Evolutionary conservation across 2,888 invertebrate species (phyloP), one percentile per base, ranked within the genome.

Genomic region (Pristionchus mayeri): DNA sequence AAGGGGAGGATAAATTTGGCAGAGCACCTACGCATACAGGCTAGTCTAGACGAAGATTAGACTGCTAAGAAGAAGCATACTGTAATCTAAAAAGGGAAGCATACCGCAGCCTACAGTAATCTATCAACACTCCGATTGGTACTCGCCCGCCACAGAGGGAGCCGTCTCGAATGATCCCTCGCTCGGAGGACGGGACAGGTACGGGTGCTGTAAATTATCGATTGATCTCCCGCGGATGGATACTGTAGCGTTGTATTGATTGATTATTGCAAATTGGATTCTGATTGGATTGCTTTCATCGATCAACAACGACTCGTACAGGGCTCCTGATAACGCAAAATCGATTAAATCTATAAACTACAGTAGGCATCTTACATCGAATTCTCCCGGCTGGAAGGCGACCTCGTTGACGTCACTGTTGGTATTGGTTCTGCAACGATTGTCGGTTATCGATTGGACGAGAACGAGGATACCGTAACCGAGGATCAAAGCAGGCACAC

Each of bases 351-450:
- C 2, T 54, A n/a, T 30, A 18, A 18, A 63, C 34, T 34, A 21
- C 34, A 34, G 21, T 63, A 11, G 37, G 37, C 37, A 79, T 13
- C 54, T 11, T 54, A 79, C 79, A 34, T 21, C 79, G 40, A 79
- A 79, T 37, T 79, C 79, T 24, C 87, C 87, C 24, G 87, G 87
- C 71, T 87, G 87, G 82, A 87, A 87, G 30, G 87, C 87, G 48
- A 85, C 80, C 34, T 85, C 86, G 76, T 76, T 50, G 76, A 76
- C 76, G 50, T 76, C 76, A 30, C 76, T 67, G 37, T 37, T 67
- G 27, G 67, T 67, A 18, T 34, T 48, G 11, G 48, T 27, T 48
- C 76, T 76, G 50, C 18, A 48, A 44, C 4, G 50, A 76, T 11
- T 21, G 3, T 48, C 76, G 3, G 13, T 76, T 76, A 76, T 76